A percentile compares a stretch with the other conserved stretches of the same genome.
Conservation (phyloP, 2,113 vertebrate genomes). For the Illadopsis cleaveri region DNA sequence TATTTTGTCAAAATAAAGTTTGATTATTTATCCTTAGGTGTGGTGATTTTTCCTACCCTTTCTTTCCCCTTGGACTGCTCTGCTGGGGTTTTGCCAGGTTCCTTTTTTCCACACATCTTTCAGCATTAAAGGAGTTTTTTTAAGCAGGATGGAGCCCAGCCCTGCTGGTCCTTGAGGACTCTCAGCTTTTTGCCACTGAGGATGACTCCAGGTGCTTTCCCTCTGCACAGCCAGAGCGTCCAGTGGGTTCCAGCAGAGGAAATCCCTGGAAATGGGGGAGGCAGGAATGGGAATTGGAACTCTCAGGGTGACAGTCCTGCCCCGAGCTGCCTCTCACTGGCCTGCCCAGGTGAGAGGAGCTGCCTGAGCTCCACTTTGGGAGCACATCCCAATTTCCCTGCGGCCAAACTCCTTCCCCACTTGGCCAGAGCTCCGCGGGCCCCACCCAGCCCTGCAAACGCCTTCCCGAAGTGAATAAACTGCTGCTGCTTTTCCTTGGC, state of each 20-base stretch:
- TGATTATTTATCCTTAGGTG: neutral
- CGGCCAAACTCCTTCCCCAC: neutral
- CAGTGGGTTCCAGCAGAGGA: neutral
- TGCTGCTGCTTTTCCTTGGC: neutral
- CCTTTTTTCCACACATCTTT: neutral
- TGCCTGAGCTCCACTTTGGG: neutral
- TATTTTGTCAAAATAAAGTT: neutral
- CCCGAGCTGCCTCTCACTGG: rapidly evolving
- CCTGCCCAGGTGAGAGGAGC: neutral
- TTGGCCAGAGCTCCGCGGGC: rapidly evolving
- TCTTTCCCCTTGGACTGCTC: neutral
- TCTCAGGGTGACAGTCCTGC: neutral
- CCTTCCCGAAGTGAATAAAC: neutral
- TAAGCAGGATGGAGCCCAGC: neutral
- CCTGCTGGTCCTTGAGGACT: neutral
- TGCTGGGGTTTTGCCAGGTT: neutral
- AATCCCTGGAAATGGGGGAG: neutral
- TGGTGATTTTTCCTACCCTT: neutral
- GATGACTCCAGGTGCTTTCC: neutral
- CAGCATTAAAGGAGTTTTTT: neutral
- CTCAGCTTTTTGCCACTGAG: neutral
- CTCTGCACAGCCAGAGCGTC: rapidly evolving
- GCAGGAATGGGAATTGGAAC: neutral
- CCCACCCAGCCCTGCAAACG: neutral
- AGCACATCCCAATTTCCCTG: neutral